Evolutionary conservation across 1,140 invertebrate genomes (phyloP).

Genomic region (Zaprionus tsacasi): DNA sequence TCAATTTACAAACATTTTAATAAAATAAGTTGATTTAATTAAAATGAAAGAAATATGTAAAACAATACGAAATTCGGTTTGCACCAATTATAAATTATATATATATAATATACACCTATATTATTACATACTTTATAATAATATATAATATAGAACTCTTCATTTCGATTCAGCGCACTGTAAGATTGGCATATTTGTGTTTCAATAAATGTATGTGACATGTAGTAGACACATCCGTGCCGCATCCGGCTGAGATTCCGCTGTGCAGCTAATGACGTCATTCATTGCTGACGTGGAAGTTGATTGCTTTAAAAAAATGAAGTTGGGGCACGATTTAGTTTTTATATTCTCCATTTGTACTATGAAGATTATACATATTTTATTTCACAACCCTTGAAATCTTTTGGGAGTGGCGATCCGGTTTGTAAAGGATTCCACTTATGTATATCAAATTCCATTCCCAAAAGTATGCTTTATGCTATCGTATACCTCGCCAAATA

Average conservation of each 20-base stretch:
- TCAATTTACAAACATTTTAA: conserved; percentile 56
- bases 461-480: conserved; percentile 29
- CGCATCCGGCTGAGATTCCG: not conserved
- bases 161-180: conserved; percentile 37
- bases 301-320: not conserved
- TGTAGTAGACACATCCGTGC: not conserved
- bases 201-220: conserved; percentile 46
- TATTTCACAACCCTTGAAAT: too few species aligned
- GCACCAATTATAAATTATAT: conserved; percentile 49
- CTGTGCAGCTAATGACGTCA: conserved; percentile 11
- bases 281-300: not conserved
- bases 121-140: conserved; percentile 44
- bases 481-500: too few species aligned
- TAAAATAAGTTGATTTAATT: conserved; percentile 51
- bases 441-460: not conserved
- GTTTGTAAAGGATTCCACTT: not conserved
- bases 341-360: not conserved
- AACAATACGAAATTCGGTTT: conserved; percentile 36
- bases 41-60: conserved; percentile 33
- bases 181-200: conserved; percentile 34
- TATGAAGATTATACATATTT: too few species aligned
- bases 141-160: conserved; percentile 31
- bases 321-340: not conserved
- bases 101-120: conserved; percentile 30
- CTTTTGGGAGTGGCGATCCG: too few species aligned